A percentile compares a stretch with the other conserved stretches of the same genome.
These are phyloP conservation scores for rabbit (Oryctolagus cuniculus) DNA, from an alignment of 2,113 vertebrate genomes.

Conservation along the genomic window DNA sequence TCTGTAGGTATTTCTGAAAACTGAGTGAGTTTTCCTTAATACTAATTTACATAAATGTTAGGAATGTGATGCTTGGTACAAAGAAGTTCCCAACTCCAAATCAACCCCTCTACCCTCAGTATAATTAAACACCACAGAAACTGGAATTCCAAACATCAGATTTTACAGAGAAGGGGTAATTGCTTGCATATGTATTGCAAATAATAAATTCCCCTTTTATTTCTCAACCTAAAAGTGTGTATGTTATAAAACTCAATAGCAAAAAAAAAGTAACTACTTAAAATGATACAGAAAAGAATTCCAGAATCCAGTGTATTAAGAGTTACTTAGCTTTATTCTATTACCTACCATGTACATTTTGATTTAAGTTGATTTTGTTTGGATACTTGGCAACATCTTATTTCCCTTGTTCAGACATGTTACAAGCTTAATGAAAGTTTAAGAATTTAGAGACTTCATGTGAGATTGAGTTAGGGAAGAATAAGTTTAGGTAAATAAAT, in stretches of 20 bases:
- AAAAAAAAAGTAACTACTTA: constrained; percentile 35
- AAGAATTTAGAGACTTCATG: constrained; percentile 45
- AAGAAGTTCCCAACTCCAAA: not conserved
- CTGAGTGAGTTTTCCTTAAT: constrained; percentile 44
- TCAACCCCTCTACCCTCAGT: not conserved
- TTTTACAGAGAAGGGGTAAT: constrained; percentile 50
- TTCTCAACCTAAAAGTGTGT: not conserved
- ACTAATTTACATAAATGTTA: constrained; percentile 44
- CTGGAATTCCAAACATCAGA: not conserved
- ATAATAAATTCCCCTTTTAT: constrained; percentile 15
- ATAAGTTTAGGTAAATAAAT: constrained; percentile 11
- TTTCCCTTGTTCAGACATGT: constrained; percentile 29
- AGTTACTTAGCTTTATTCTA: not conserved
- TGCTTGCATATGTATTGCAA: not conserved
- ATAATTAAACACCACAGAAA: constrained; percentile 4
- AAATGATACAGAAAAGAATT: constrained; percentile 6
- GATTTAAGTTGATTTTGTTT: not conserved
- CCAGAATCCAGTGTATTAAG: not conserved
- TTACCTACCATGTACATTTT: not conserved
- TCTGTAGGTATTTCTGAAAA: constrained; percentile 44
- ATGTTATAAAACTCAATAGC: constrained; percentile 30
- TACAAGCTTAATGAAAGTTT: constrained; percentile 41
- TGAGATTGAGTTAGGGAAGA: constrained; percentile 26
- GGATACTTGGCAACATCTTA: constrained; percentile 30
- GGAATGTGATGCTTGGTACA: not conserved